Evolutionary conservation across 2,888 invertebrate genomes (phyloP).

Genomic region (Drosophila birchii): DNA sequence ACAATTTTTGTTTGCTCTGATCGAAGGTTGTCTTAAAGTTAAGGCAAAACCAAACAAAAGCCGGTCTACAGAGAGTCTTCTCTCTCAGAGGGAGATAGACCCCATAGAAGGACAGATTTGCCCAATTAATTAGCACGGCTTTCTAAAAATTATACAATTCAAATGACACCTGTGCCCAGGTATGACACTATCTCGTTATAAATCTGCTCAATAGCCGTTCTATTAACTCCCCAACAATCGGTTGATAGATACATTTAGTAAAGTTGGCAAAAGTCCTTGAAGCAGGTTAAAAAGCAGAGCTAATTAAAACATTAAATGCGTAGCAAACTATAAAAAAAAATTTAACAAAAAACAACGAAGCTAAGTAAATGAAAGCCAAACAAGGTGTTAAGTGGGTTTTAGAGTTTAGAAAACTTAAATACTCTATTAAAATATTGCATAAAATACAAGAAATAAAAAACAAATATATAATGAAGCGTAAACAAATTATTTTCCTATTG

Average conservation of each 20-base stretch:
- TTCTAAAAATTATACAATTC: conserved; percentile 60
- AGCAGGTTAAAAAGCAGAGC: conserved; percentile 48
- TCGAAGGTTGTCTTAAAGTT: conserved; percentile 63
- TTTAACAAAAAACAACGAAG: conserved; percentile 31
- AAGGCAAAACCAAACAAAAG: conserved; percentile 49
- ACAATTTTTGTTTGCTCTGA: conserved; percentile 60
- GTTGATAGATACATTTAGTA: conserved; percentile 40
- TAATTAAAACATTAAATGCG: conserved; percentile 77
- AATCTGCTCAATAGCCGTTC: conserved; percentile 33
- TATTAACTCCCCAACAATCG: conserved; percentile 38
- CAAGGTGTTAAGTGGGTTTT: neutral
- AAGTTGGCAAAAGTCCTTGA: conserved; percentile 60
- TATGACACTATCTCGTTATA: conserved; percentile 54
- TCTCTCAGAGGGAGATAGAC: neutral
- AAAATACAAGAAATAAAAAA: neutral
- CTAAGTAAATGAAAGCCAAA: conserved; percentile 28
- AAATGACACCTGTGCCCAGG: conserved; percentile 61
- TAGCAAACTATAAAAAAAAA: conserved; percentile 46
- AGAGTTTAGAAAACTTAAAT: conserved; percentile 4
- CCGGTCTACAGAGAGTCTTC: conserved; percentile 19
- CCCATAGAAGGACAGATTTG: conserved; percentile 48
- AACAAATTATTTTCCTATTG: neutral
- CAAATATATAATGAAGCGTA: neutral
- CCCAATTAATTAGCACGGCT: conserved; percentile 62
- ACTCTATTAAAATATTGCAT: conserved; percentile 1